Percentiles rank a stretch among this genome's conserved stretches.
Conservation (phyloP, 2,888 invertebrate species). For the Aporophyla nigra region DNA sequence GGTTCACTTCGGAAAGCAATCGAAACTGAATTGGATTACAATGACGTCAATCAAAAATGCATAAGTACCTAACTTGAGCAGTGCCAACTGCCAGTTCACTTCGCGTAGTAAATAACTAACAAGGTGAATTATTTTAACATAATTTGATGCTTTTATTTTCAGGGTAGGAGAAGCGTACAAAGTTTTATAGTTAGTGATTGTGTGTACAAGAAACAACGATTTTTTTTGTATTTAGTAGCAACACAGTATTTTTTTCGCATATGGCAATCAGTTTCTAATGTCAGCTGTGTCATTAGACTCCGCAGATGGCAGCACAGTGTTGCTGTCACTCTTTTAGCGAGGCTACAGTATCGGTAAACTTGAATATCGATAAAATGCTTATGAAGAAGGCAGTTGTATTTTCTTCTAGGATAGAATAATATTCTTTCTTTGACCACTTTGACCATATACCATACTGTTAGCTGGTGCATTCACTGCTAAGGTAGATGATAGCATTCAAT, state of each 20-base stretch:
- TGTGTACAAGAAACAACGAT: no score
- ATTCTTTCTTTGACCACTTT: background rate
- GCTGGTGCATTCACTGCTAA: background rate
- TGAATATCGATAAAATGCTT: constrained; percentile 19
- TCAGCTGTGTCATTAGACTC: constrained; percentile 39
- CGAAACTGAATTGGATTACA: constrained; percentile 26
- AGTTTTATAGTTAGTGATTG: no score
- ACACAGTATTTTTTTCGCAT: background rate
- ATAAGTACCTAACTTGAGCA: constrained; percentile 12
- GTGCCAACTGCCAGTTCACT: no score
- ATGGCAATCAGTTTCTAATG: constrained; percentile 30
- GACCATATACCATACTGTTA: background rate
- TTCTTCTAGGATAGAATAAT: background rate
- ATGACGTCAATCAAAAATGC: constrained; percentile 14
- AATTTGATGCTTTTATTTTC: background rate
- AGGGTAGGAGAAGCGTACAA: no score
- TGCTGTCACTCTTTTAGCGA: constrained; percentile 35
- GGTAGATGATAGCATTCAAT: background rate
- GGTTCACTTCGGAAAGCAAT: constrained; percentile 32
- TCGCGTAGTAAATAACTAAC: background rate
- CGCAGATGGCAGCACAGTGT: constrained; percentile 48
- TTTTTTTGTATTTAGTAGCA: background rate
- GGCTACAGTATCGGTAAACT: constrained; percentile 20
- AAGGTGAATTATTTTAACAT: background rate
- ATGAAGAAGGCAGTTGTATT: background rate